These are phyloP conservation scores for Palythoa grandiflora DNA, from an alignment of 92 coral and sea anemone species.

Conservation along the genomic window DNA sequence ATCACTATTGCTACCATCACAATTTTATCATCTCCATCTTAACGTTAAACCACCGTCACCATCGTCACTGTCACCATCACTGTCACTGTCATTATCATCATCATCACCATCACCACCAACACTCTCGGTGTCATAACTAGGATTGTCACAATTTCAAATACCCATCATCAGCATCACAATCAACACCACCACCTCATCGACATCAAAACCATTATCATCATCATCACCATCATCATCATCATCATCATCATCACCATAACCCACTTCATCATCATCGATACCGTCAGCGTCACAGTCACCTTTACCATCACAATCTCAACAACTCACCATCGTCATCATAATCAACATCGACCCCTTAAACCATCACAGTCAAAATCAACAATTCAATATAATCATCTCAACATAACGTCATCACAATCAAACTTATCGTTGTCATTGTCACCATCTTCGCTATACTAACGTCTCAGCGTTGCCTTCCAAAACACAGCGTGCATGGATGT, in stretches of 20 bases:
- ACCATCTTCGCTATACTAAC: constrained; percentile 43
- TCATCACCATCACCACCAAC: background rate
- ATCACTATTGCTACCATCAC: background rate
- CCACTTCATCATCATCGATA: background rate
- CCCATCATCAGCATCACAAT: too few relatives aligned
- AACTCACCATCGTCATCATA: background rate
- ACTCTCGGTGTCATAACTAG: too few relatives aligned
- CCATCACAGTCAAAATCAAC: background rate
- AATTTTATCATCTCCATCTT: too few relatives aligned
- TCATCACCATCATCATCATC: background rate
- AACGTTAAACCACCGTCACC: too few relatives aligned
- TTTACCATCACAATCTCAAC: background rate
- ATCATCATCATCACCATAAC: background rate
- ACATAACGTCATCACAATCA: background rate
- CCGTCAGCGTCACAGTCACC: background rate
- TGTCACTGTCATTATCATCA: background rate
- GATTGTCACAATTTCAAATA: background rate
- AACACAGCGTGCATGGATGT: constrained; percentile 71
- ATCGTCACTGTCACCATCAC: background rate
- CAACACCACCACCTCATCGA: too few relatives aligned
- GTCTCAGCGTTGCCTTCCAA: constrained; percentile 57
- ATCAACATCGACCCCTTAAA: constrained; percentile 11
- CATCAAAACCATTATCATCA: background rate
- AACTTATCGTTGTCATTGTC: background rate
- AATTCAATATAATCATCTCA: too few relatives aligned